Evolutionary conservation across 2,888 invertebrate species (phyloP).

Genomic region (Tetanocera ferruginea): DNA sequence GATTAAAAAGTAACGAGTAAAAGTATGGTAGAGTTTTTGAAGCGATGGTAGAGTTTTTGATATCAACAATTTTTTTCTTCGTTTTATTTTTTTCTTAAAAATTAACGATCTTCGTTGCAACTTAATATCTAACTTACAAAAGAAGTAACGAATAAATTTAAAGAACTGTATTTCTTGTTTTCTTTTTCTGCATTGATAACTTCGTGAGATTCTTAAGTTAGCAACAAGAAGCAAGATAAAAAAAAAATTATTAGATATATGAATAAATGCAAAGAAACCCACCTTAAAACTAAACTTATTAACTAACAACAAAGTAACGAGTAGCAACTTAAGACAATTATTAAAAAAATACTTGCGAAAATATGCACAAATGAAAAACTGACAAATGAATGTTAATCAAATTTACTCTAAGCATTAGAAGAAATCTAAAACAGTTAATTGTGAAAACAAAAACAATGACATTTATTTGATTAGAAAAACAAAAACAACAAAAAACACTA

Average conservation of each 20-base stretch:
- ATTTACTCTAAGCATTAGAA: neutral
- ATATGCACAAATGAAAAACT: conserved; percentile 16
- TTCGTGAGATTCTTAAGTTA: no score
- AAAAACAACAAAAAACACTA: neutral
- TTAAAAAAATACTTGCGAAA: conserved; percentile 38
- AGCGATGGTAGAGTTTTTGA: no score
- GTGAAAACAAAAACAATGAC: neutral
- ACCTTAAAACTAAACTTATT: conserved; percentile 26
- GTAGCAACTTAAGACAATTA: conserved; percentile 8
- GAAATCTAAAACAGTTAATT: neutral
- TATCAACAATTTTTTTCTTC: neutral
- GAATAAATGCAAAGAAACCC: conserved; percentile 38
- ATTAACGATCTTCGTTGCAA: conserved; percentile 2
- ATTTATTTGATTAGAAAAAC: neutral
- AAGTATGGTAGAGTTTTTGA: no score
- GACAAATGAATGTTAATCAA: neutral
- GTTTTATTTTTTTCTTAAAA: neutral
- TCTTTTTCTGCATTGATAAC: no score
- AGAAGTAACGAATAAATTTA: neutral
- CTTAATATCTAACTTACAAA: neutral
- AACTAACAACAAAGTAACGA: conserved; percentile 14
- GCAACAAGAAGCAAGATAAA: no score
- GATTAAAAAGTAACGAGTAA: no score
- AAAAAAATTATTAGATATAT: conserved; percentile 1
- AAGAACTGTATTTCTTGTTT: no score